Conservation (phyloP, 2,888 invertebrate species). For the Lepidochrysops patricia region DNA sequence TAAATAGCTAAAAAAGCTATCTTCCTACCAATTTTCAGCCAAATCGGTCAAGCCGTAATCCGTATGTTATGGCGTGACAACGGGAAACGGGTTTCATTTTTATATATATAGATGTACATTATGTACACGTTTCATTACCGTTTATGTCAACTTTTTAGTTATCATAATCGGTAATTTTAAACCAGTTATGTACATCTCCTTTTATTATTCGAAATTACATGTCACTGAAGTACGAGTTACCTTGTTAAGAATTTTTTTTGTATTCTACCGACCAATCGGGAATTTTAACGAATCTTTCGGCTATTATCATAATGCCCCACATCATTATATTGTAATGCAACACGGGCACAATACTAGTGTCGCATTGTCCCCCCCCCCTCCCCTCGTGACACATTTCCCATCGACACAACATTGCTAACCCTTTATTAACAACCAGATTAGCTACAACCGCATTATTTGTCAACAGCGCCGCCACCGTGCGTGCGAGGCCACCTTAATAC, state of each 20-base stretch:
- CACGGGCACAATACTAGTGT: neutral
- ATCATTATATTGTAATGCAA: neutral
- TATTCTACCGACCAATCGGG: neutral
- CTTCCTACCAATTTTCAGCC: too few species aligned
- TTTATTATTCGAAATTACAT: too few species aligned
- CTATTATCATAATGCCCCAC: neutral
- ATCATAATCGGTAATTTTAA: too few species aligned
- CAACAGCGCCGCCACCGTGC: constrained; percentile 28
- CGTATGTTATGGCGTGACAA: too few species aligned
- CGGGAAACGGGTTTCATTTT: too few species aligned
- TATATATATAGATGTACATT: too few species aligned
- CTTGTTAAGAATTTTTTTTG: neutral
- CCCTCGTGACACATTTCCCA: constrained; percentile 28
- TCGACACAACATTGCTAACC: constrained; percentile 30
- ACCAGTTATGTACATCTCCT: too few species aligned
- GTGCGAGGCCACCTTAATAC: constrained; percentile 20
- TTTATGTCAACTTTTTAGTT: too few species aligned
- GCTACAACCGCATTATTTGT: constrained; percentile 39
- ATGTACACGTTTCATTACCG: too few species aligned
- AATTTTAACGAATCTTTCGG: neutral
- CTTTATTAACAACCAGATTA: constrained; percentile 45
- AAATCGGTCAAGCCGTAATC: too few species aligned
- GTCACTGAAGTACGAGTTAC: neutral
- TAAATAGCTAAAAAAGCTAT: too few species aligned
- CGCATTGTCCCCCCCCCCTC: neutral